Base-by-base conservation (phyloP, 2,888 invertebrate species). In the Sussaba pulchella region DNA sequence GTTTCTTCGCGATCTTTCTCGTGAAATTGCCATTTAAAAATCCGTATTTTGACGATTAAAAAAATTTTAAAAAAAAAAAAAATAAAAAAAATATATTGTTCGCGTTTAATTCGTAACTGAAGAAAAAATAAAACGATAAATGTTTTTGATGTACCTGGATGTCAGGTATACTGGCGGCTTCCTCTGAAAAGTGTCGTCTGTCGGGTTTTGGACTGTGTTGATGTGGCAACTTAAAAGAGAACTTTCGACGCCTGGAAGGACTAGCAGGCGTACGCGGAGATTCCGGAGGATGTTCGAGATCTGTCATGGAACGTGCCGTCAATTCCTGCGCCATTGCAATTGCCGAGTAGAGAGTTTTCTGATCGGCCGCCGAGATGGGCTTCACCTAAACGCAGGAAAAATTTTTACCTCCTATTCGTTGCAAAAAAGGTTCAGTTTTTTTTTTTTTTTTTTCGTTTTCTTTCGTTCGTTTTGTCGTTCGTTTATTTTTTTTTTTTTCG, bases 261-360 rank as follows among this genome's bases (percentile, higher is more conserved):
- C 92, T 92, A 71, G 90, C 90, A 78, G 92, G 91, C 73, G 93
- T 92, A 66, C 92, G 92, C 70, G 93, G 93, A 77, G 92, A 92
- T 86, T 92, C 92, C 86, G 90, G 88, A 50, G 91, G 90, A 86
- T 91, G 91, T 83, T 92, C 92, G 73, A 92, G 89, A 85, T 92
- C 91, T 85, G 91, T 92, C 92, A 92, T 92, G 83, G 91, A 92
- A 87, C 91, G 91, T 61, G 95, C 95, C 54, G 97, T 98, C 79
- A 98, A 94, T 93, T 98, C 98, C 92, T 98, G 98, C 19, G 98
- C 98, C 93, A 98, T 94, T 69, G 98, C 98, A 81, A 98, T 98
- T 0, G 98, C 99, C 19, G 97, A 97, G 87, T 99, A 97, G 79
- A 99, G 93, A 8, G 97, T 97, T 92, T 96, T 97, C 91, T 98